phyloP scores from a whole-genome alignment of 2,797 vertebrate species.

The Anniella stebbinsi region DNA sequence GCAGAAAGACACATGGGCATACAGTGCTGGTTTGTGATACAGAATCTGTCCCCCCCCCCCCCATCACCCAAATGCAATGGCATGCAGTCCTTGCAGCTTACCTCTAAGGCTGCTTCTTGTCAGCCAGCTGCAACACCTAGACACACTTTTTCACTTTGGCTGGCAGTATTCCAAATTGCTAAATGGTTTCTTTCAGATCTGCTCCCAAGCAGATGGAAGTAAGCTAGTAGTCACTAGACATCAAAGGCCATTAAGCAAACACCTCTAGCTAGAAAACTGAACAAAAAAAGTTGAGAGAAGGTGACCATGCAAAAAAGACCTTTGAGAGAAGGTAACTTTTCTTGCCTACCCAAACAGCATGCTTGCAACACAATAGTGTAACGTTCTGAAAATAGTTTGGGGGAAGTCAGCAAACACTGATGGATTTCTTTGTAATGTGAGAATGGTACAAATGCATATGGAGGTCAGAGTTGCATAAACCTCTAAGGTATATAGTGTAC shows the following conservation, averaged over 20 bases:
- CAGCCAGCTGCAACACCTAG: constrained; percentile 10
- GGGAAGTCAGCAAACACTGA: background rate
- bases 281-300: background rate
- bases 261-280: constrained; percentile 10
- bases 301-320: background rate
- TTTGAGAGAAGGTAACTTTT: background rate
- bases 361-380: background rate
- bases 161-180: background rate
- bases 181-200: constrained; percentile 18
- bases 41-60: background rate
- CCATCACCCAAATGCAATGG: background rate
- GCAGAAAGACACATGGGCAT: background rate
- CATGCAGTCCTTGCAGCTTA: background rate
- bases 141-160: background rate
- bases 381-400: background rate
- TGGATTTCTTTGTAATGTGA: background rate
- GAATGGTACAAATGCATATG: background rate
- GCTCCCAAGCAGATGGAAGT: constrained; percentile 2
- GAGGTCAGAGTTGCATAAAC: background rate
- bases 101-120: background rate
- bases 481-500: too few species aligned
- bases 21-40: background rate
- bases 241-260: constrained; percentile 1
- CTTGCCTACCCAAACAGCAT: background rate
- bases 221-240: background rate